A percentile compares a stretch with the other conserved stretches of the same genome.
phyloP scores from a whole-genome alignment of 2,113 vertebrate species.

The Ctenodactylus gundi region DNA sequence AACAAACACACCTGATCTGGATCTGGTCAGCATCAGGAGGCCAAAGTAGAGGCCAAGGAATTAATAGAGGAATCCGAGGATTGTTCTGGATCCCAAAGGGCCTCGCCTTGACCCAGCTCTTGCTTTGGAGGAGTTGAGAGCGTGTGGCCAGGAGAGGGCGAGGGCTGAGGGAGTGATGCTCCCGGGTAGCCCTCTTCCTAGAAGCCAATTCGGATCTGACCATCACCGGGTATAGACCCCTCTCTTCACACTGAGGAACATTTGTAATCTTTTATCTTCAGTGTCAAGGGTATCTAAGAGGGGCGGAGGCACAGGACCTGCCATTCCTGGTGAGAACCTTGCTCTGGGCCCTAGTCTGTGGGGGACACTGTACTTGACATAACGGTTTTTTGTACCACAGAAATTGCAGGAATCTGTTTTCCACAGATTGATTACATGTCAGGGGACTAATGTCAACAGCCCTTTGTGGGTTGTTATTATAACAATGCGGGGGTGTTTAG shows the following conservation, averaged over 20 bases:
- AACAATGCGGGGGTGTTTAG: not conserved
- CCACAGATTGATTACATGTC: not conserved
- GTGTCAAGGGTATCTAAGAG: not conserved
- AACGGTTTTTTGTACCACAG: slow-evolving; percentile 27
- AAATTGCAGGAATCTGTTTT: slow-evolving; percentile 54
- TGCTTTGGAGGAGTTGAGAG: slow-evolving; percentile 63
- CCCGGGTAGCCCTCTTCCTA: not conserved
- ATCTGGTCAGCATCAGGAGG: slow-evolving; percentile 76
- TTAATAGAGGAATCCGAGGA: slow-evolving; percentile 79
- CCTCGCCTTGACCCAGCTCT: slow-evolving; percentile 75
- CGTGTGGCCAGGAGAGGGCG: not conserved
- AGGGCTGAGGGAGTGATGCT: not conserved
- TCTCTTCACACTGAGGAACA: not conserved
- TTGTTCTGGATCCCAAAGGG: slow-evolving; percentile 68
- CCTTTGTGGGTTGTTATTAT: not conserved
- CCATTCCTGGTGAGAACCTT: not conserved
- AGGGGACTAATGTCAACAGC: not conserved
- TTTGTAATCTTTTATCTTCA: not conserved
- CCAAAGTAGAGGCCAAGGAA: slow-evolving; percentile 80
- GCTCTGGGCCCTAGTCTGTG: not conserved
- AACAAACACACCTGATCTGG: slow-evolving; percentile 81
- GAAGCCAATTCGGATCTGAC: slow-evolving; percentile 61
- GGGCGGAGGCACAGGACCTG: not conserved
- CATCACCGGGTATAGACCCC: slow-evolving; percentile 59
- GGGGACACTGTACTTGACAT: not conserved